Evolutionary conservation across 2,113 vertebrate genomes (phyloP).

Genomic region (Rhipidura dahli): DNA sequence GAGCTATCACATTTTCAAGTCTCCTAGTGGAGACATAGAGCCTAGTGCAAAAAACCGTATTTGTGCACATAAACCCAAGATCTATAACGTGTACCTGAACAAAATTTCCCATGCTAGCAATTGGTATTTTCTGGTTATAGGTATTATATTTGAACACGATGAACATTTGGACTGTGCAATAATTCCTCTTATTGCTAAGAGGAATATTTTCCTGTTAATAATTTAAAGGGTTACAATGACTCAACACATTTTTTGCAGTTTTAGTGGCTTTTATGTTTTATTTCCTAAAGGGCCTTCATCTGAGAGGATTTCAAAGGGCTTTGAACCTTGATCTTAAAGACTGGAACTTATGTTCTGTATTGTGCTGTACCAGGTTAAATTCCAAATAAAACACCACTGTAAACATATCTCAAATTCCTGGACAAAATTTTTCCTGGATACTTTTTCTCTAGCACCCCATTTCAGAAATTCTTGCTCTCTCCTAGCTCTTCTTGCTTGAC

Average conservation of each 20-base stretch:
- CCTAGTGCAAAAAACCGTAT: background rate
- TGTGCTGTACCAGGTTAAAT: background rate
- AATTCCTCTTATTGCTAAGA: background rate
- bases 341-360: background rate
- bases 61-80: background rate
- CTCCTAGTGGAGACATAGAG: background rate
- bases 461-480: background rate
- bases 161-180: background rate
- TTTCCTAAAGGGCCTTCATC: background rate
- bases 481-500: background rate
- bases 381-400: background rate
- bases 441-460: background rate
- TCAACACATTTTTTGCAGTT: background rate
- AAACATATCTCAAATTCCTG: background rate
- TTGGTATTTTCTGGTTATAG: background rate
- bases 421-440: background rate
- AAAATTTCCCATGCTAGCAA: background rate
- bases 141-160: background rate
- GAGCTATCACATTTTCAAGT: background rate
- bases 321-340: background rate
- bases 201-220: background rate
- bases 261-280: background rate
- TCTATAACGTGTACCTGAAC: background rate
- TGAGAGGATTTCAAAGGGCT: background rate
- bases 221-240: background rate